Percentiles rank a stretch among this genome's conserved stretches.
Evolutionary conservation across 2,888 invertebrate species (phyloP).

Genomic region (Aelia acuminata): DNA sequence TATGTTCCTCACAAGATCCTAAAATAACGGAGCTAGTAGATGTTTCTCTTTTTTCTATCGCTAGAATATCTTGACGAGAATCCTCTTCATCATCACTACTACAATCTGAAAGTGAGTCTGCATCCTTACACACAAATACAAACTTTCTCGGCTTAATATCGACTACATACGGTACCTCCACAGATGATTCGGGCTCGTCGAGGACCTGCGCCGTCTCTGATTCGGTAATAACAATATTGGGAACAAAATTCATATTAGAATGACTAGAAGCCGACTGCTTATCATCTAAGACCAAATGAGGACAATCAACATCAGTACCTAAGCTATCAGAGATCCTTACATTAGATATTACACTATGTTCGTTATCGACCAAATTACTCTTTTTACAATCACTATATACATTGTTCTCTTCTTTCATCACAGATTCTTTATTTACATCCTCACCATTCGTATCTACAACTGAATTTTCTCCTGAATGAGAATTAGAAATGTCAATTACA

Average conservation of each 20-base stretch:
- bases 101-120: constrained; percentile 4
- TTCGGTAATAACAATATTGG: constrained; percentile 66
- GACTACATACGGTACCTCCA: constrained; percentile 56
- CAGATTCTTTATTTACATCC: constrained; percentile 49
- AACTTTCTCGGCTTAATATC: constrained; percentile 63
- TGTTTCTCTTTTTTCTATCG: constrained; percentile 67
- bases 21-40: constrained; percentile 74
- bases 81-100: constrained; percentile 25
- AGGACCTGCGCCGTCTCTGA: constrained; percentile 62
- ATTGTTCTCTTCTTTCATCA: constrained; percentile 13
- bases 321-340: neutral
- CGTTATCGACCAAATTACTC: neutral
- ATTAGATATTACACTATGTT: constrained; percentile 8
- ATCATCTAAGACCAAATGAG: neutral
- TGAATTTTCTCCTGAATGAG: constrained; percentile 2
- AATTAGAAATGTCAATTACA: neutral
- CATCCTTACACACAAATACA: constrained; percentile 63
- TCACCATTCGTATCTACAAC: neutral
- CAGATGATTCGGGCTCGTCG: constrained; percentile 61
- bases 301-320: neutral
- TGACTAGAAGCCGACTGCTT: constrained; percentile 39
- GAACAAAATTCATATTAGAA: constrained; percentile 60
- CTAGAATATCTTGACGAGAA: neutral
- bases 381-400: constrained; percentile 37
- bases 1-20: constrained; percentile 75